Evolutionary conservation across 2,113 vertebrate species (phyloP).

Genomic region (Verasper variegatus): DNA sequence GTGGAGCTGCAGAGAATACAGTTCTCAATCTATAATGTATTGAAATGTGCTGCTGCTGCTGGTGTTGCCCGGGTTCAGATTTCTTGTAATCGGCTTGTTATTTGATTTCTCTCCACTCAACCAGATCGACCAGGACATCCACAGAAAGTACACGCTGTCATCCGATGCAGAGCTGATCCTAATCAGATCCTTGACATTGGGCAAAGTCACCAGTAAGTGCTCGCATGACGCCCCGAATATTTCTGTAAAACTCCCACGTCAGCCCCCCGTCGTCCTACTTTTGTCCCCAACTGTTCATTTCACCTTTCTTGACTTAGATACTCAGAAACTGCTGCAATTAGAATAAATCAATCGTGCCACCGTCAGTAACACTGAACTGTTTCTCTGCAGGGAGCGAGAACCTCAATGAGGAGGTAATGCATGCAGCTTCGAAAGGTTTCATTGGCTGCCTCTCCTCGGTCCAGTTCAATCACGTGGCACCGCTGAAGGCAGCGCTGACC

Average conservation of each 20-base stretch:
- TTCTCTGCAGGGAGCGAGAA: conserved; percentile 80
- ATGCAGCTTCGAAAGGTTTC: conserved; percentile 88
- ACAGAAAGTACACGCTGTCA: conserved; percentile 90
- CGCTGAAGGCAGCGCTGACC: conserved; percentile 91
- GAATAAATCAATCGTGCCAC: no score
- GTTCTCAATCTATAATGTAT: conserved; percentile 60
- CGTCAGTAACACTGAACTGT: background rate
- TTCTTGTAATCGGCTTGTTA: conserved; percentile 75
- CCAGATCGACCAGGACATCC: conserved; percentile 91
- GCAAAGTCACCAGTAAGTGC: conserved; percentile 91
- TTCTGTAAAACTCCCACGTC: background rate
- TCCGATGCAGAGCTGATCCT: conserved; percentile 88
- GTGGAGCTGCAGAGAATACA: conserved; percentile 40
- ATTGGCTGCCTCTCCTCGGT: conserved; percentile 93
- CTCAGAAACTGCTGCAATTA: no score
- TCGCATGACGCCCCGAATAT: background rate
- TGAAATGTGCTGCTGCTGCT: conserved; percentile 49
- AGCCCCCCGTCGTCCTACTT: background rate
- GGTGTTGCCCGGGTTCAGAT: conserved; percentile 55
- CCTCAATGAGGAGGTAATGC: conserved; percentile 84
- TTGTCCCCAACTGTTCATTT: background rate
- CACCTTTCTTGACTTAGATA: no score
- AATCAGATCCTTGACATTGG: conserved; percentile 90
- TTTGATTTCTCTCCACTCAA: conserved; percentile 78
- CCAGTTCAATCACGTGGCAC: conserved; percentile 92